phyloP scores from a whole-genome alignment of 2,797 vertebrate genomes.

The Urocyon cinereoargenteus region DNA sequence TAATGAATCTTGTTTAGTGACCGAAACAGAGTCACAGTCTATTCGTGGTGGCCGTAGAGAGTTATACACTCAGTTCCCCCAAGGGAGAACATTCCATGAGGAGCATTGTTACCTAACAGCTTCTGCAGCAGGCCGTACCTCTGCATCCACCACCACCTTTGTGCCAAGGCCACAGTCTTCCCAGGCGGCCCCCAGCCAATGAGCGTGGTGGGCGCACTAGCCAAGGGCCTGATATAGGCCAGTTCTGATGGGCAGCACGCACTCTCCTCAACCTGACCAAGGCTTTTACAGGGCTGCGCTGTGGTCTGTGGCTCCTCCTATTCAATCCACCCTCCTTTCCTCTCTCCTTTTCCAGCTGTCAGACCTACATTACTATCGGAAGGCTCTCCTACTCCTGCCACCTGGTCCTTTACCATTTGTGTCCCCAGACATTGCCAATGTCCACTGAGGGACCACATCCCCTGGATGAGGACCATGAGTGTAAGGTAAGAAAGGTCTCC shows the following conservation, averaged over 20 bases:
- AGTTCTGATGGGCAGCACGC: not conserved
- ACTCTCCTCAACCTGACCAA: not conserved
- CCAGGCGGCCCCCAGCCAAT: not conserved
- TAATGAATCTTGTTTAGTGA: not conserved
- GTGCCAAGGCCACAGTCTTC: not conserved
- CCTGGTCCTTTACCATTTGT: not conserved
- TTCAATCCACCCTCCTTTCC: not conserved
- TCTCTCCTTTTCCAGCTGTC: not conserved
- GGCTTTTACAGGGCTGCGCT: not conserved
- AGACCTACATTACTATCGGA: not conserved
- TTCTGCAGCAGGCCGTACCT: not conserved
- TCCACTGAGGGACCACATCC: not conserved
- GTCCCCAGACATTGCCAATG: not conserved
- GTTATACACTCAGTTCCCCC: no score
- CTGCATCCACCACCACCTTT: not conserved
- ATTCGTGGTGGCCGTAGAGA: not conserved
- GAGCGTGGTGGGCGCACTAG: not conserved
- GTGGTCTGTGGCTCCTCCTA: not conserved
- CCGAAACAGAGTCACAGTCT: not conserved
- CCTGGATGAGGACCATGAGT: not conserved
- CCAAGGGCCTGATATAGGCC: not conserved
- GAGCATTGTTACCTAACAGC: not conserved
- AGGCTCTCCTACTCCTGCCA: not conserved
- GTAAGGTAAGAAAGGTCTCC: not conserved
- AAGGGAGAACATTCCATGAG: not conserved